Conservation (phyloP, 1,140 invertebrate species). For the Vanessa atalanta region DNA sequence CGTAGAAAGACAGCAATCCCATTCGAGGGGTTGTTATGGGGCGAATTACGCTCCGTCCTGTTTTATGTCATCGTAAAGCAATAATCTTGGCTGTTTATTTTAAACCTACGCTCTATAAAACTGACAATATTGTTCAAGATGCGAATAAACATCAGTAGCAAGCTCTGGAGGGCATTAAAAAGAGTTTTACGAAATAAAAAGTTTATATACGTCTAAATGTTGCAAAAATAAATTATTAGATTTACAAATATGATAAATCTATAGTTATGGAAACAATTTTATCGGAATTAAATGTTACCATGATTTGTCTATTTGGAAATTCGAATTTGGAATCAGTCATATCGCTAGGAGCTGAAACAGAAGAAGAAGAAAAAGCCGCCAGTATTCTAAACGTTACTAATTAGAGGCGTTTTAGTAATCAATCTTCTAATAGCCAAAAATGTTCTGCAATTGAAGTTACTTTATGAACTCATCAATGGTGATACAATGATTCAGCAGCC, state of each 20-base stretch:
- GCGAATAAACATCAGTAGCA: constrained; percentile 9
- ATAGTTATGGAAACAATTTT: no score
- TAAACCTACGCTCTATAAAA: constrained; percentile 12
- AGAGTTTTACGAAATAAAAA: not conserved
- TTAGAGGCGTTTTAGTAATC: no score
- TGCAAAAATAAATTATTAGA: not conserved
- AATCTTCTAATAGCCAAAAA: not conserved
- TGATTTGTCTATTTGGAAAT: no score
- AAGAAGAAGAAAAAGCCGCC: no score
- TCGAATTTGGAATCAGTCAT: not conserved
- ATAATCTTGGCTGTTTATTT: constrained; percentile 46
- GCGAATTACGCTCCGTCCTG: constrained; percentile 39
- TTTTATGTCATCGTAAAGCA: constrained; percentile 48
- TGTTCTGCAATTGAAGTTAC: no score
- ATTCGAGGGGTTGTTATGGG: constrained; percentile 40
- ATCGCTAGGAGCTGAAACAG: not conserved
- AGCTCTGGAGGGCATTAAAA: constrained; percentile 20
- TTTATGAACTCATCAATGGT: no score
- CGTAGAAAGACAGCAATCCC: constrained; percentile 25
- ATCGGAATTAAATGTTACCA: no score
- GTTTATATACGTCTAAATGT: not conserved
- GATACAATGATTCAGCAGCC: no score
- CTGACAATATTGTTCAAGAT: constrained; percentile 28
- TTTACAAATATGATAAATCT: no score
- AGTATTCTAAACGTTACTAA: no score